Conservation (phyloP, 2,888 invertebrate species). For the Cecidostiba fungosa region DNA sequence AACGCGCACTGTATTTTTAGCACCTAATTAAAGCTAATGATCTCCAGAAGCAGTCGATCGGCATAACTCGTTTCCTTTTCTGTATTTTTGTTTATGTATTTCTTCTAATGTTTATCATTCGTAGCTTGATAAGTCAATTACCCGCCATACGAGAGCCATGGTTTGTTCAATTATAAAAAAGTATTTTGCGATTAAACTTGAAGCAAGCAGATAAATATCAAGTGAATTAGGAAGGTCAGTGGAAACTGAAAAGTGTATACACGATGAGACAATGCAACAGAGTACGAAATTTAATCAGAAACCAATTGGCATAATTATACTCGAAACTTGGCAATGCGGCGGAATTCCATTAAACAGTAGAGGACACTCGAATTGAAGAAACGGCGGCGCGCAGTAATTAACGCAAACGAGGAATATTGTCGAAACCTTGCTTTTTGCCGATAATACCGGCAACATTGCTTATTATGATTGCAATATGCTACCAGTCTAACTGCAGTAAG, state of each 20-base stretch:
- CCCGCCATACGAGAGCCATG: no score
- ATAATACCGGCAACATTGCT: background rate
- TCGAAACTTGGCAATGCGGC: constrained; percentile 48
- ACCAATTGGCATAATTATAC: constrained; percentile 39
- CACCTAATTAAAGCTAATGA: constrained; percentile 1
- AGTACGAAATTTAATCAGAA: constrained; percentile 41
- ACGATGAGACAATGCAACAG: constrained; percentile 25
- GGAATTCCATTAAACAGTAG: background rate
- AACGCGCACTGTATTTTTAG: background rate
- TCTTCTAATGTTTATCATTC: background rate
- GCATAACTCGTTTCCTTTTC: background rate
- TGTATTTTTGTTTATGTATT: background rate
- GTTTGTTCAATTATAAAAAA: no score
- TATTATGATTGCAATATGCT: background rate
- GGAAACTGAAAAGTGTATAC: background rate
- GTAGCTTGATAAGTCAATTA: background rate
- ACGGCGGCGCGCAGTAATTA: background rate
- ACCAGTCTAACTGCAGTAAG: background rate
- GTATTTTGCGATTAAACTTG: background rate
- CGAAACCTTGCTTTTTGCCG: constrained; percentile 26
- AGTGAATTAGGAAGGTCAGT: background rate
- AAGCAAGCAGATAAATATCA: background rate
- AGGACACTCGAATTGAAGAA: constrained; percentile 31
- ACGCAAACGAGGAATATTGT: constrained; percentile 15
- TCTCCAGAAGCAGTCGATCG: background rate